Evolutionary conservation across 2,888 invertebrate genomes (phyloP), one percentile per base, ranked within the genome.

Genomic region (Epsilonema sp.): DNA sequence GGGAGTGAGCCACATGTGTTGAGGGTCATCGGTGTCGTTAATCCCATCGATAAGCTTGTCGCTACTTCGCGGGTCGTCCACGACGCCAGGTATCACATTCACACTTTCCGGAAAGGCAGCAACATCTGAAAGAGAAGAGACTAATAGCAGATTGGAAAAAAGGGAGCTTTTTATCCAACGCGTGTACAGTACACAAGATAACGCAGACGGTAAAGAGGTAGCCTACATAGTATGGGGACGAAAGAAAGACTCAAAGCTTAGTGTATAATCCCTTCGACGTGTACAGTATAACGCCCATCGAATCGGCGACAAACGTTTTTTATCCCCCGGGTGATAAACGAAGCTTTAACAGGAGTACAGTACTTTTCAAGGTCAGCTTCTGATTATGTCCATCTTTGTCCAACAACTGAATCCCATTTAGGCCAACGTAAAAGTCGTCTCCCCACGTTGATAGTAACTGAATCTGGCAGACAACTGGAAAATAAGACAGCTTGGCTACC

Each of bases 391-490:
- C 31, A 31, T 31, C 16, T 31, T 8, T 31, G 24, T 46, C 41
- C 13, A 48, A 20, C 46, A 48, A 47, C 19, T 16, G 16, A 22
- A 49, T 8, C 26, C 19, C 21, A 56, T 82, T 82, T 4, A 84
- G 70, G 0, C 83, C 83, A 38, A 82, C 77, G 64, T 84, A 84
- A 70, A 82, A 83, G 5, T 76, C 75, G 63, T 84, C 84, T 23
- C 82, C 82, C 81, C 82, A 82, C 0, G 81, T 79, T 0, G 80
- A 79, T 63, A 79, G 77, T 53, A 84, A 73, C 52, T 77, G 76
- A 46, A 84, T 66, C 67, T 83, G 80, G 59, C 79, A 76, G 40
- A 83, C 79, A 55, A 71, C 67, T 62, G n/a, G n/a, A n/a, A n/a
- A n/a, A n/a, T n/a, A n/a, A n/a, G n/a, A n/a, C n/a, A n/a, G n/a